Evolutionary conservation across 2,797 vertebrate species (phyloP).

Genomic region (Urophycis tenuis): DNA sequence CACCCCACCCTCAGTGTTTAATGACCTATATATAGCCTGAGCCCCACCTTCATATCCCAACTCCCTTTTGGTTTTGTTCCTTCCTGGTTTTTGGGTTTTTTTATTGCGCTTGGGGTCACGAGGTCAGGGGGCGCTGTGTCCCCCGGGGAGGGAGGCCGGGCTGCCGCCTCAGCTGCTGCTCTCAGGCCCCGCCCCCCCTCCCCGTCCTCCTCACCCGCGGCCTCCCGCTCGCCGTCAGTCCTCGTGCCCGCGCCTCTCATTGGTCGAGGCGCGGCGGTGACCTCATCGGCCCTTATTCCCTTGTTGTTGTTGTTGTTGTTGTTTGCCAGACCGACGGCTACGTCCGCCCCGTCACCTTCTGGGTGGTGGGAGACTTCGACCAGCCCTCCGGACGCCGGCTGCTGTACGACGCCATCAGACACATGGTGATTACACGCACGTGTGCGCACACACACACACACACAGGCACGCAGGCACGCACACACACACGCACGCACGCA

Average conservation of each 20-base stretch:
- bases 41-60: no score
- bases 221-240: no score
- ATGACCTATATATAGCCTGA: no score
- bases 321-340: constrained; percentile 80
- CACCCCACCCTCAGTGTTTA: no score
- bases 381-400: constrained; percentile 85
- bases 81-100: no score
- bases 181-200: no score
- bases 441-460: no score
- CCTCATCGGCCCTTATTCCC: constrained; percentile 36
- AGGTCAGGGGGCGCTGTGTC: no score
- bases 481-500: neutral
- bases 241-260: constrained; percentile 33
- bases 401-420: constrained; percentile 93
- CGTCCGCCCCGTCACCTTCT: constrained; percentile 94
- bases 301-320: constrained; percentile 10
- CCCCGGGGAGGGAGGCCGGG: no score
- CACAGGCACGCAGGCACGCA: neutral
- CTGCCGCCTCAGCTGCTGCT: no score
- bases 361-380: constrained; percentile 97
- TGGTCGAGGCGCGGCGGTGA: neutral
- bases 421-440: constrained; percentile 73
- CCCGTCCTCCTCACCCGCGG: constrained; percentile 27
- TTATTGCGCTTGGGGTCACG: no score
- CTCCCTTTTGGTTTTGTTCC: no score